Percentiles rank a stretch among this genome's conserved stretches.
Evolutionary conservation across 2,888 invertebrate species (phyloP).

Genomic region (Drosophila tripunctata): DNA sequence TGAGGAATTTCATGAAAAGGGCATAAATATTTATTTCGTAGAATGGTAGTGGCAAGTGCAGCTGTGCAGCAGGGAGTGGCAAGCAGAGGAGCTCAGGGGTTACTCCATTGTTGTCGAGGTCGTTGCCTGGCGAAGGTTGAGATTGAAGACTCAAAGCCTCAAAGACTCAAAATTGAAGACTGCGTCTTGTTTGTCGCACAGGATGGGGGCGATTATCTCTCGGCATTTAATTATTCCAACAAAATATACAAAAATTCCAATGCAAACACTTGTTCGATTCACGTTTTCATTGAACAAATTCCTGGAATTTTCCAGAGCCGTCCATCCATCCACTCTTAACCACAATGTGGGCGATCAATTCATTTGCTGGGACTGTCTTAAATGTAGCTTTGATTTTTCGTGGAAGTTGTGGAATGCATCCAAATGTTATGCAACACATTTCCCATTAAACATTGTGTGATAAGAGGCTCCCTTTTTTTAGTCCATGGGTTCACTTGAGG

Average conservation of each 20-base stretch:
- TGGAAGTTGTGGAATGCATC: constrained; percentile 19
- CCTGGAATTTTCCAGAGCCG: constrained; percentile 21
- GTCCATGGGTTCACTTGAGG: constrained; percentile 36
- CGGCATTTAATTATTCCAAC: constrained; percentile 77
- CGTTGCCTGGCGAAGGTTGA: constrained; percentile 35
- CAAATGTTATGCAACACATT: constrained; percentile 16
- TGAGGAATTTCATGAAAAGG: constrained; percentile 61
- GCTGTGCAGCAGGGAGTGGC: constrained; percentile 5
- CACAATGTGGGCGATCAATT: constrained; percentile 17
- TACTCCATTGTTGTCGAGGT: constrained; percentile 39
- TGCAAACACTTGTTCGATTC: constrained; percentile 65
- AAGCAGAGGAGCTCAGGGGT: constrained; percentile 15
- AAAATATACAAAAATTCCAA: constrained; percentile 68
- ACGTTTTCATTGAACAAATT: constrained; percentile 20
- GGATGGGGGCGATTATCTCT: constrained; percentile 64
- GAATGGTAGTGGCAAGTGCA: constrained; percentile 34
- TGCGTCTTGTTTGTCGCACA: constrained; percentile 30
- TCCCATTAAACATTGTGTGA: constrained; percentile 38
- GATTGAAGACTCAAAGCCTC: constrained; percentile 7
- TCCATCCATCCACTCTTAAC: not conserved
- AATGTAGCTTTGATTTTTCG: constrained; percentile 11
- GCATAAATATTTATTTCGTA: constrained; percentile 45
- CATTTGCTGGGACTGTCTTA: not conserved
- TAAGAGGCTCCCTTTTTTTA: constrained; percentile 8
- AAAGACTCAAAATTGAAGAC: not conserved